Percentiles rank a stretch among this genome's conserved stretches.
Conservation (phyloP, 30 jellyfish, hydroid and myxozoan species). For the Hydractinia echinata region DNA sequence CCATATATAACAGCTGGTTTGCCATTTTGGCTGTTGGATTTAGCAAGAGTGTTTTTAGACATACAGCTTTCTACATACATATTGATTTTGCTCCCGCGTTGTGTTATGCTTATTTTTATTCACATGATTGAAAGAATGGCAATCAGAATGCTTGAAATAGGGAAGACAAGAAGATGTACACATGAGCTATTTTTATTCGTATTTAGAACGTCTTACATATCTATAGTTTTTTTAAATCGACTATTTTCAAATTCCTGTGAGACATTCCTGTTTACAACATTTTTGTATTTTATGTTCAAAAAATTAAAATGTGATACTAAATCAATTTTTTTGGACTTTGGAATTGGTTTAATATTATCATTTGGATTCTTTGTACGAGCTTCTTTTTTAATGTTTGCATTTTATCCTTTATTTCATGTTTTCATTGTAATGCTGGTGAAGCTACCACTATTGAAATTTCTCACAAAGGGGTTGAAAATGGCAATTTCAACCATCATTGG, state of each 20-base stretch:
- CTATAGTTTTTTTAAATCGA: constrained; percentile 45
- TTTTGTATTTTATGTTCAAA: background rate
- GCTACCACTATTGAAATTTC: background rate
- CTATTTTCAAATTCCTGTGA: constrained; percentile 65
- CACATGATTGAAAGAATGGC: constrained; percentile 16
- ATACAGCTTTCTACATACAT: constrained; percentile 2
- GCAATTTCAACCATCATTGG: constrained; percentile 26
- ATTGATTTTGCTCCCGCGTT: constrained; percentile 52
- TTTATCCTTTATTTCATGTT: constrained; percentile 29
- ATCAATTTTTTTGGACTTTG: background rate
- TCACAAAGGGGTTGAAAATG: constrained; percentile 9
- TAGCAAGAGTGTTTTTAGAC: constrained; percentile 3
- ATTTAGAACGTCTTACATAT: constrained; percentile 59
- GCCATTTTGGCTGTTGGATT: constrained; percentile 43
- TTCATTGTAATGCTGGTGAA: background rate
- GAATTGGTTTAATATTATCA: constrained; percentile 25
- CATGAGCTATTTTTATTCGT: constrained; percentile 28
- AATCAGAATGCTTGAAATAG: background rate
- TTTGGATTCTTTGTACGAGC: constrained; percentile 73
- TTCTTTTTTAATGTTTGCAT: constrained; percentile 57
- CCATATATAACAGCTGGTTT: constrained; percentile 58
- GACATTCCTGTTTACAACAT: constrained; percentile 20
- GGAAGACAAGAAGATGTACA: background rate
- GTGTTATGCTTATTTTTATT: constrained; percentile 27
- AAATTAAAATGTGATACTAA: background rate